phyloP scores from a whole-genome alignment of 2,888 invertebrate genomes.

The Lutraria lutraria region DNA sequence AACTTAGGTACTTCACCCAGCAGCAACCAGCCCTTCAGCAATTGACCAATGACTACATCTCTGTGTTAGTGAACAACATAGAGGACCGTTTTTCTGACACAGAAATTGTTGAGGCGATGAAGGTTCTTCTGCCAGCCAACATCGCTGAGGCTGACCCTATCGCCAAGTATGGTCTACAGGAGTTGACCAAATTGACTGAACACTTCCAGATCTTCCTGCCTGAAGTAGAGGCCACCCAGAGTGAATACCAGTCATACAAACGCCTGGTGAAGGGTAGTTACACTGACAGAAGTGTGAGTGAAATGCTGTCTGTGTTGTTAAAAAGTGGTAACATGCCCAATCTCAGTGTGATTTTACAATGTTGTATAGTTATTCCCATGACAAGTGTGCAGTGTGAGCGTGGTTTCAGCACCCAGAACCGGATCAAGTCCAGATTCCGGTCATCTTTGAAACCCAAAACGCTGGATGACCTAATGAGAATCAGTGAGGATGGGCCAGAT shows the following conservation, averaged over 20 bases:
- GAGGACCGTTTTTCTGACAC: conserved; percentile 27
- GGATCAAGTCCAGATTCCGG: conserved; percentile 38
- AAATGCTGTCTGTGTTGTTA: too few species aligned
- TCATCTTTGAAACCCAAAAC: conserved; percentile 9
- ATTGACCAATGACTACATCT: background rate
- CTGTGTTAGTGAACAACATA: conserved; percentile 28
- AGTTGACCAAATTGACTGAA: background rate
- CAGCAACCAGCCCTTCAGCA: background rate
- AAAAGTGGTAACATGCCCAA: too few species aligned
- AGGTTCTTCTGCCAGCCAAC: conserved; percentile 29
- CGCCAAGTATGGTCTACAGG: conserved; percentile 9
- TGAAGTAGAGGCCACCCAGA: too few species aligned
- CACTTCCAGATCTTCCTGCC: too few species aligned
- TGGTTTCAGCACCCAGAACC: conserved; percentile 47
- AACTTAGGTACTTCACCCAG: conserved; percentile 26
- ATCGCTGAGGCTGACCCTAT: background rate
- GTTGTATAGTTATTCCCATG: conserved; percentile 40
- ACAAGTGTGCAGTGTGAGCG: conserved; percentile 42
- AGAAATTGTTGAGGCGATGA: conserved; percentile 17
- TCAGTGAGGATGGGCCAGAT: conserved; percentile 40
- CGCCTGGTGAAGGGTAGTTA: too few species aligned
- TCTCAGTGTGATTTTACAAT: too few species aligned
- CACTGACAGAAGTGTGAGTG: too few species aligned
- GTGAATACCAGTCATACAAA: too few species aligned
- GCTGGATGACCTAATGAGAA: conserved; percentile 35